phyloP scores from a whole-genome alignment of 2,113 vertebrate genomes.

The Myiopsitta monachus region DNA sequence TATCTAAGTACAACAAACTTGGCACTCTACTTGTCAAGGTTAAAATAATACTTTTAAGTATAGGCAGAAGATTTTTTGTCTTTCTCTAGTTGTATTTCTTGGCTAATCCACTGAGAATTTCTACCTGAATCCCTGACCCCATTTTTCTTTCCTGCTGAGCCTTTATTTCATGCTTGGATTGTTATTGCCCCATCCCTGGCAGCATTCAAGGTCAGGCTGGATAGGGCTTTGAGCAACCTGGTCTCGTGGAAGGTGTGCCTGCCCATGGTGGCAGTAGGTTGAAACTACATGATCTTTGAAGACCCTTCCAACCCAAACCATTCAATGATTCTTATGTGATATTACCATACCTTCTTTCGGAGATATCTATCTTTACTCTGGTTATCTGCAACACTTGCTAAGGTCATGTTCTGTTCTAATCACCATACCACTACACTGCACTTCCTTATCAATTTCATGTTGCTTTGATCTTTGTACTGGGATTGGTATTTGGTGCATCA shows the following conservation, averaged over 20 bases:
- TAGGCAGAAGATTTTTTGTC: neutral
- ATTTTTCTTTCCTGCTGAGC: neutral
- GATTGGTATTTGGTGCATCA: neutral
- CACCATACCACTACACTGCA: rapidly evolving
- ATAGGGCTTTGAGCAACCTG: neutral
- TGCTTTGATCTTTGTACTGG: neutral
- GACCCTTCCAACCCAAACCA: neutral
- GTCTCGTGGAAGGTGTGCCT: neutral
- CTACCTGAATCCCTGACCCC: neutral
- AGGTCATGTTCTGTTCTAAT: neutral
- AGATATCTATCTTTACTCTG: neutral
- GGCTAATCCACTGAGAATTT: neutral
- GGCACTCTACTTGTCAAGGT: neutral
- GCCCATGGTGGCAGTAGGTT: neutral
- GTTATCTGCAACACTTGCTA: neutral
- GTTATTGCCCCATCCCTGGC: neutral
- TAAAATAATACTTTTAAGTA: neutral
- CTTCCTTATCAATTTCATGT: neutral
- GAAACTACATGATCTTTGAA: neutral
- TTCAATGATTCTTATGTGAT: neutral
- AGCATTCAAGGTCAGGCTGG: neutral
- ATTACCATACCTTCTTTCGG: neutral
- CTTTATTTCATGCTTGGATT: neutral
- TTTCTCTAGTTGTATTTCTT: neutral
- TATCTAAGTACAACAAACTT: neutral